These are phyloP conservation scores for Drosophila acutilabella DNA, from an alignment of 2,888 invertebrate genomes.

Conservation along the genomic window DNA sequence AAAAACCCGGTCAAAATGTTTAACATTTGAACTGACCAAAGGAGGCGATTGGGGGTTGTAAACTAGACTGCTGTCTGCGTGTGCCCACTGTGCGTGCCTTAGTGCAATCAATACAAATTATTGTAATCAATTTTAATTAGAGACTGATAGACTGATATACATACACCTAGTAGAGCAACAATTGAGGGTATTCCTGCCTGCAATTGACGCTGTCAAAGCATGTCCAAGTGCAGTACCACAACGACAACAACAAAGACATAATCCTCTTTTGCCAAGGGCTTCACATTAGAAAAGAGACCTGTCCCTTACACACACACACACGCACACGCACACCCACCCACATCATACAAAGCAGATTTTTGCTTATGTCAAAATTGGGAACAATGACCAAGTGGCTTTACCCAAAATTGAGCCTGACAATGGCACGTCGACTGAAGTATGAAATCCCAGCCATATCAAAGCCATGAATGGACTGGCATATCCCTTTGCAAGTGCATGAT, in stretches of 20 bases:
- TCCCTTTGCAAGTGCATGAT: neutral
- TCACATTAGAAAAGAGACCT: conserved; percentile 54
- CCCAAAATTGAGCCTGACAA: conserved; percentile 78
- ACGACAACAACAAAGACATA: conserved; percentile 67
- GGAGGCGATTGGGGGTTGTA: conserved; percentile 1
- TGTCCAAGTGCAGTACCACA: conserved; percentile 50
- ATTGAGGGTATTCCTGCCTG: conserved; percentile 41
- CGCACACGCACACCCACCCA: conserved; percentile 16
- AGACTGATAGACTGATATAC: conserved; percentile 39
- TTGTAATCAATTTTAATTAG: conserved; percentile 81
- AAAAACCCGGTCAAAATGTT: conserved; percentile 35
- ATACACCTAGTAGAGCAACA: neutral
- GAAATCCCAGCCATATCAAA: neutral
- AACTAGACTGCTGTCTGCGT: conserved; percentile 31
- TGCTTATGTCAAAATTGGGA: conserved; percentile 75
- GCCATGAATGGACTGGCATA: conserved; percentile 15
- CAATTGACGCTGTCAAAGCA: conserved; percentile 75
- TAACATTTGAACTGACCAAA: conserved; percentile 41
- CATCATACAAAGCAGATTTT: conserved; percentile 66
- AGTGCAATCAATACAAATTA: conserved; percentile 74
- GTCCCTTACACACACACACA: conserved; percentile 29
- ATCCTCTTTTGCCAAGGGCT: conserved; percentile 55
- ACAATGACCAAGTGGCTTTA: conserved; percentile 76
- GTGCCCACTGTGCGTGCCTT: conserved; percentile 63
- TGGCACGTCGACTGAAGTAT: conserved; percentile 30